These are phyloP conservation scores for Acrobasis consociella DNA, from an alignment of 2,888 invertebrate species.

Conservation along the genomic window DNA sequence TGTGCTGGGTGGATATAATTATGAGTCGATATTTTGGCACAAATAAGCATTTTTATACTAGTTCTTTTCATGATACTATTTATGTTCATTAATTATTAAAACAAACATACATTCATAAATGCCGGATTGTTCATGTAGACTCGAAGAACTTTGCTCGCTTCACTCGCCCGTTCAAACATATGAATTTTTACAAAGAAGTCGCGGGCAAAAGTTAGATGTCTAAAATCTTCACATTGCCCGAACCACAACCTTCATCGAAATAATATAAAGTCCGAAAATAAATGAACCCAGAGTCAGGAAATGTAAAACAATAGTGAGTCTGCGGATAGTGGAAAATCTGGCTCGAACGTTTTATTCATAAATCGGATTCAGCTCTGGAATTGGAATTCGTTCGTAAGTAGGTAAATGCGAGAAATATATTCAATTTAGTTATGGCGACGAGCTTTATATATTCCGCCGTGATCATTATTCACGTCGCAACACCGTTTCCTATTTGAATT, in stretches of 20 bases:
- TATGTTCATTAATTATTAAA: too few species aligned
- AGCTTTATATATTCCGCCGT: constrained; percentile 28
- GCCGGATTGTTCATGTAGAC: too few species aligned
- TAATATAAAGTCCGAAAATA: constrained; percentile 16
- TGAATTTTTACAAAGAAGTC: too few species aligned
- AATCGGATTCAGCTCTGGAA: constrained; percentile 29
- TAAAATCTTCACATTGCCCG: neutral
- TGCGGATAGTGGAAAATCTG: constrained; percentile 22
- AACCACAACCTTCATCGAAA: neutral
- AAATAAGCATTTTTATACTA: too few species aligned
- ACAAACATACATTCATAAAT: too few species aligned
- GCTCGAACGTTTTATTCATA: constrained; percentile 27
- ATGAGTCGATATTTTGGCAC: too few species aligned
- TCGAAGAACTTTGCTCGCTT: too few species aligned
- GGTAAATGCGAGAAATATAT: constrained; percentile 34
- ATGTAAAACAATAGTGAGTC: constrained; percentile 21
- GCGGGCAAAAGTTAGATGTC: too few species aligned
- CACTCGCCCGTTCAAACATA: too few species aligned
- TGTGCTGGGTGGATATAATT: too few species aligned
- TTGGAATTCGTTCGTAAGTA: constrained; percentile 33
- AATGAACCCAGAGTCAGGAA: constrained; percentile 19
- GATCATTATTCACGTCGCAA: constrained; percentile 41
- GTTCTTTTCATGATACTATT: too few species aligned
- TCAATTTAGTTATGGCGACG: constrained; percentile 35
- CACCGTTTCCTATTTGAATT: constrained; percentile 44